Conservation (phyloP, 1,140 invertebrate species). For the Triops cancriformis region DNA sequence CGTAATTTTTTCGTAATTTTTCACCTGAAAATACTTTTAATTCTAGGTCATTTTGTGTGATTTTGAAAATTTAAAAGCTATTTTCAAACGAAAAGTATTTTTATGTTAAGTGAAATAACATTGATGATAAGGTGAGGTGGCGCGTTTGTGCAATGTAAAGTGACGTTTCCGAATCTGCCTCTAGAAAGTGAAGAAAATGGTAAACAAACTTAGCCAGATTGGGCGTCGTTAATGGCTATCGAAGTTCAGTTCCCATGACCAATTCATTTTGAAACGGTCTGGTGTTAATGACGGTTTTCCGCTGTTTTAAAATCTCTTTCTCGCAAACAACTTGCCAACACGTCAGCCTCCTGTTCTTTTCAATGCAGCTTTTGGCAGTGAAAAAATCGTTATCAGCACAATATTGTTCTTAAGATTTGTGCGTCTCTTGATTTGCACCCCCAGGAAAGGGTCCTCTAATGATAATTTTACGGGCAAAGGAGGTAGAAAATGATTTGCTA, state of each 20-base stretch:
- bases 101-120: no score
- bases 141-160: no score
- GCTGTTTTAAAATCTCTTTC: background rate
- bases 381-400: background rate
- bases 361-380: background rate
- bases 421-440: background rate
- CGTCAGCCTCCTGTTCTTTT: background rate
- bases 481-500: background rate
- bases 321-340: constrained; percentile 11
- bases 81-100: no score
- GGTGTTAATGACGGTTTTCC: constrained; percentile 4
- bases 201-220: background rate
- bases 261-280: background rate
- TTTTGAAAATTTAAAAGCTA: no score
- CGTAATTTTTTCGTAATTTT: no score
- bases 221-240: background rate
- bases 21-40: no score
- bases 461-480: background rate
- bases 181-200: background rate
- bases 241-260: background rate
- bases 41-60: no score
- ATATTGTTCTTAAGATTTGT: background rate
- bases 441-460: background rate
- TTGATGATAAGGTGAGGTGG: no score
- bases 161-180: background rate